Percentiles rank a stretch among this genome's conserved stretches.
Evolutionary conservation across 2,888 invertebrate species (phyloP).

Genomic region (Mimachlamys varia): DNA sequence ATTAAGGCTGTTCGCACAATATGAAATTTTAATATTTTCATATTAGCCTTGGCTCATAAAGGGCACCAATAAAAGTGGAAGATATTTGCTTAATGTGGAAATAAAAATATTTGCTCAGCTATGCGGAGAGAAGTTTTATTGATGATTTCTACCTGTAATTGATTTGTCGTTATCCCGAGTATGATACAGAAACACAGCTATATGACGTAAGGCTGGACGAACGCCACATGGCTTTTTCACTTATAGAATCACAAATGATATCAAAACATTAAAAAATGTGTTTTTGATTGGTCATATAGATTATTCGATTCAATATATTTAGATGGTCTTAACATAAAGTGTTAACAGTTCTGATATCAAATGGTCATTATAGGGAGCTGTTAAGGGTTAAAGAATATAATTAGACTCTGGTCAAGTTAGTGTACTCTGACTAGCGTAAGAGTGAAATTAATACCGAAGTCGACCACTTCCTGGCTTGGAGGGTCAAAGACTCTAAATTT

Average conservation of each 20-base stretch:
- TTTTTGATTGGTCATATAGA: background rate
- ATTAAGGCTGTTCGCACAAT: slow-evolving; percentile 21
- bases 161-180: slow-evolving; percentile 11
- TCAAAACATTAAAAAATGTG: background rate
- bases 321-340: background rate
- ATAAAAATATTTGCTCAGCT: slow-evolving; percentile 31
- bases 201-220: background rate
- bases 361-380: background rate
- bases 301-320: background rate
- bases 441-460: too few relatives aligned
- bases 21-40: slow-evolving; percentile 31
- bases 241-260: background rate
- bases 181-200: background rate
- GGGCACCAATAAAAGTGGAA: background rate
- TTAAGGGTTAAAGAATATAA: too few relatives aligned
- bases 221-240: background rate
- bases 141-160: slow-evolving; percentile 21
- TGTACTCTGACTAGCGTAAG: too few relatives aligned
- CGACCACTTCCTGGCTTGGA: too few relatives aligned
- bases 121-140: slow-evolving; percentile 23
- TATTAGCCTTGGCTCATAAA: slow-evolving; percentile 5
- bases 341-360: background rate
- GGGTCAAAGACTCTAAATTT: too few relatives aligned
- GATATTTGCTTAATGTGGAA: slow-evolving; percentile 34
- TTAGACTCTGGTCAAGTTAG: too few relatives aligned